Percentiles rank a stretch among this genome's conserved stretches.
Conservation (phyloP, 2,888 invertebrate genomes). For the Podotricha telesiphe region DNA sequence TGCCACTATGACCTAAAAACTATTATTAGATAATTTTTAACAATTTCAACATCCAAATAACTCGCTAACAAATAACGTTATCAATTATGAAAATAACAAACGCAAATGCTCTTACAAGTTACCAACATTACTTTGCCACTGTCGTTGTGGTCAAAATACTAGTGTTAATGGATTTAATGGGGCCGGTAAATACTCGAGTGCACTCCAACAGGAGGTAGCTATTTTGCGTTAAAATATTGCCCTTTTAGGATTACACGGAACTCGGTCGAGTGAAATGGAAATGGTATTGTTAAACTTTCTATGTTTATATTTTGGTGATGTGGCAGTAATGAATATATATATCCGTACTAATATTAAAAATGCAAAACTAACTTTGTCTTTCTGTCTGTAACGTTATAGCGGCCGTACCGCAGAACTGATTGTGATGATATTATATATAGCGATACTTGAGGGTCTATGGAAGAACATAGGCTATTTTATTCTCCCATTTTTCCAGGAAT, state of each 20-base stretch:
- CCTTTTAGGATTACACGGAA: slow-evolving; percentile 74
- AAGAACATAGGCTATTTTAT: too few species aligned
- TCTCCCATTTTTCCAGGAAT: too few species aligned
- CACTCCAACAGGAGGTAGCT: slow-evolving; percentile 61
- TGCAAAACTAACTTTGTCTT: too few species aligned
- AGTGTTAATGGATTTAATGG: slow-evolving; percentile 71
- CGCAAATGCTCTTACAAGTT: slow-evolving; percentile 12
- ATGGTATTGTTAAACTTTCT: slow-evolving; percentile 19
- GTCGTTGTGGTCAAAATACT: slow-evolving; percentile 57
- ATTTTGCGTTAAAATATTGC: slow-evolving; percentile 76
- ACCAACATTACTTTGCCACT: slow-evolving; percentile 34
- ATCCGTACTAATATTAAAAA: too few species aligned
- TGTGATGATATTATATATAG: too few species aligned
- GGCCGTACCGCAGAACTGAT: too few species aligned
- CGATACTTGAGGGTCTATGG: too few species aligned
- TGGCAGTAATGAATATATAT: too few species aligned
- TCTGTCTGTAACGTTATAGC: too few species aligned
- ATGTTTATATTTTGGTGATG: not conserved
- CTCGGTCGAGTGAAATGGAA: slow-evolving; percentile 51
- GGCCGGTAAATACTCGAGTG: slow-evolving; percentile 70
- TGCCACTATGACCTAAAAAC: too few species aligned
- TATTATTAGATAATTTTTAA: not conserved
- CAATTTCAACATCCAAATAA: not conserved
- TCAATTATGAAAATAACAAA: slow-evolving; percentile 22
- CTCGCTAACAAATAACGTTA: not conserved